phyloP scores from a whole-genome alignment of 2,888 invertebrate genomes.

The Ornithoptera alexandrae region DNA sequence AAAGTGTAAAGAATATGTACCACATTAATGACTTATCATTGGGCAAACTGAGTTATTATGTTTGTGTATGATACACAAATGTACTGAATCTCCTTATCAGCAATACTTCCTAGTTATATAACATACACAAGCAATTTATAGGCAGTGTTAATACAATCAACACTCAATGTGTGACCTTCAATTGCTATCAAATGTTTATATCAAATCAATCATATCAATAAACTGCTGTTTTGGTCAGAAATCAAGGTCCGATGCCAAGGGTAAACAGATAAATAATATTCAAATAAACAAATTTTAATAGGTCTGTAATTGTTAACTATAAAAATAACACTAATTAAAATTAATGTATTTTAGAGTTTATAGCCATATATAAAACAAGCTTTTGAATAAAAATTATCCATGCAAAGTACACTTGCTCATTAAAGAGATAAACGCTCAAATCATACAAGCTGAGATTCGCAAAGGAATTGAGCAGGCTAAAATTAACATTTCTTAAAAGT shows the following conservation, averaged over 20 bases:
- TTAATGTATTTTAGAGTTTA: no score
- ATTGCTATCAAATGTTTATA: slow-evolving; percentile 23
- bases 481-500: no score
- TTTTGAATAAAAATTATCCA: no score
- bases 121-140: slow-evolving; percentile 18
- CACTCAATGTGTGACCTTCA: slow-evolving; percentile 11
- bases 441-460: no score
- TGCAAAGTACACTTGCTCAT: no score
- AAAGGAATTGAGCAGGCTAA: no score
- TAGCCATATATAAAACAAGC: no score
- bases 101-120: slow-evolving; percentile 7
- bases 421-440: no score
- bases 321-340: no score
- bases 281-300: slow-evolving; percentile 5
- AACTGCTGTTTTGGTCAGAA: slow-evolving; percentile 21
- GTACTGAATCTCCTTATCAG: neutral
- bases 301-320: no score
- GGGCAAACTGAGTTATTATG: neutral
- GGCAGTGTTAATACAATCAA: slow-evolving; percentile 14
- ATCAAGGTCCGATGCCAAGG: slow-evolving; percentile 25
- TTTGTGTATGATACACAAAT: neutral
- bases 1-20: no score
- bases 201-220: slow-evolving; percentile 27
- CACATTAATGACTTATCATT: no score
- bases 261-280: slow-evolving; percentile 16